These are phyloP conservation scores for Anser brachyrhynchus DNA, from an alignment of 2,113 vertebrate species.

Conservation along the genomic window DNA sequence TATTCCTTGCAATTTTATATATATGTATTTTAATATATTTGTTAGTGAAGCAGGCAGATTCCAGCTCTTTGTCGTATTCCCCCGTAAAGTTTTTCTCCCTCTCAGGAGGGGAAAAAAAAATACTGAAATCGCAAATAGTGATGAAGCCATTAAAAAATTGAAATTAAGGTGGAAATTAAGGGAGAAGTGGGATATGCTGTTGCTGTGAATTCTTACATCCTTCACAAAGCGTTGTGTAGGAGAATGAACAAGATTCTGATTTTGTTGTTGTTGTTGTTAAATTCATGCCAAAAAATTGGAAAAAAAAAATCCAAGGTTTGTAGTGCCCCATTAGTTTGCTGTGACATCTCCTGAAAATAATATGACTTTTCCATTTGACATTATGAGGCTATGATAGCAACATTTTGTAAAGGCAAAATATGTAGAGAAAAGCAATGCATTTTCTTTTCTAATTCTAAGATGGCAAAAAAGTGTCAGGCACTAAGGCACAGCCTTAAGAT, in stretches of 20 bases:
- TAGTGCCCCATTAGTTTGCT: not conserved
- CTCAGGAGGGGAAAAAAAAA: not conserved
- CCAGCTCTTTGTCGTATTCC: constrained; percentile 3
- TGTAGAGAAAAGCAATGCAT: not conserved
- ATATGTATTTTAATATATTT: not conserved
- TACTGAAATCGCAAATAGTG: not conserved
- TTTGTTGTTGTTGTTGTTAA: not conserved
- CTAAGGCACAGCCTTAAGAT: not conserved
- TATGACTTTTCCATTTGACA: not conserved
- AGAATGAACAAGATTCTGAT: constrained; percentile 12
- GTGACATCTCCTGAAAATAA: not conserved
- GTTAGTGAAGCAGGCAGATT: not conserved
- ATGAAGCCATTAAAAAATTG: constrained; percentile 23
- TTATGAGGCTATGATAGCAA: not conserved
- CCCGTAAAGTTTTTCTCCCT: not conserved
- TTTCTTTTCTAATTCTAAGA: not conserved
- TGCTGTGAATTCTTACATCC: constrained; percentile 30
- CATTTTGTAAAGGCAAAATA: not conserved
- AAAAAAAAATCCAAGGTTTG: not conserved
- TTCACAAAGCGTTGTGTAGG: constrained; percentile 23
- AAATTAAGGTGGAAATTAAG: constrained; percentile 47
- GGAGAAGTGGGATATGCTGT: not conserved
- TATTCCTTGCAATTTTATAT: not conserved
- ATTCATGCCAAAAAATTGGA: not conserved
- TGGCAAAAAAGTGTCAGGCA: not conserved